phyloP scores from a whole-genome alignment of 2,797 vertebrate species.

The Xiphorhynchus erythropygius region DNA sequence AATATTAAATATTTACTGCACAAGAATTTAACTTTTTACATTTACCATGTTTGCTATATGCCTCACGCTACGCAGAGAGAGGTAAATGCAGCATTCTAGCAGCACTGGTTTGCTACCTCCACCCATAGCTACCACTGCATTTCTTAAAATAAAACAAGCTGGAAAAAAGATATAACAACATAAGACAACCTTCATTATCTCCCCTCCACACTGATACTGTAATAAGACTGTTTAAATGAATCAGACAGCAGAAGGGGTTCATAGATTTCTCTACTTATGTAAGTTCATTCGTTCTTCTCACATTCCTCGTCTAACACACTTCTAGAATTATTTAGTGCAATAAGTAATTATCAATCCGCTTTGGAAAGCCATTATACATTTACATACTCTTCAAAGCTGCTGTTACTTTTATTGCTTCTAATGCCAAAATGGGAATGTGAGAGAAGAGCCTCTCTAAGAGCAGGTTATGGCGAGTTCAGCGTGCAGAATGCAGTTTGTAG shows the following conservation, averaged over 20 bases:
- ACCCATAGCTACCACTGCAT: background rate
- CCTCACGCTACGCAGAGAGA: background rate
- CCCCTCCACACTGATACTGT: constrained; percentile 35
- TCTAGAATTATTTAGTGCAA: constrained; percentile 66
- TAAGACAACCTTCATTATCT: constrained; percentile 55
- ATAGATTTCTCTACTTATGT: constrained; percentile 38
- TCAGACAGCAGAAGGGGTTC: constrained; percentile 51
- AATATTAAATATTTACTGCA: background rate
- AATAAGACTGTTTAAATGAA: constrained; percentile 65
- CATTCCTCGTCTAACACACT: constrained; percentile 33
- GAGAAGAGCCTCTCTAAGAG: constrained; percentile 47
- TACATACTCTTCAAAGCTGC: constrained; percentile 27
- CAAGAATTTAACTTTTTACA: background rate
- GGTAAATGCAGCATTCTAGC: background rate
- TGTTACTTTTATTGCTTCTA: constrained; percentile 57
- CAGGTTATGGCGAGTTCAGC: constrained; percentile 63
- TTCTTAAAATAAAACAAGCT: constrained; percentile 51
- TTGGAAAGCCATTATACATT: constrained; percentile 32
- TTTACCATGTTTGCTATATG: background rate
- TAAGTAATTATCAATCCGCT: constrained; percentile 68
- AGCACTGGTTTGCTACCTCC: background rate
- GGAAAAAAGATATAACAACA: constrained; percentile 30
- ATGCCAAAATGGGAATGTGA: constrained; percentile 48
- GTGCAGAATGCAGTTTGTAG: background rate
- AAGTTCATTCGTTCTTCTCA: constrained; percentile 45